Percentiles rank a stretch among this genome's conserved stretches.
Conservation (phyloP, 2,113 vertebrate genomes). For the Percina caprodes region DNA sequence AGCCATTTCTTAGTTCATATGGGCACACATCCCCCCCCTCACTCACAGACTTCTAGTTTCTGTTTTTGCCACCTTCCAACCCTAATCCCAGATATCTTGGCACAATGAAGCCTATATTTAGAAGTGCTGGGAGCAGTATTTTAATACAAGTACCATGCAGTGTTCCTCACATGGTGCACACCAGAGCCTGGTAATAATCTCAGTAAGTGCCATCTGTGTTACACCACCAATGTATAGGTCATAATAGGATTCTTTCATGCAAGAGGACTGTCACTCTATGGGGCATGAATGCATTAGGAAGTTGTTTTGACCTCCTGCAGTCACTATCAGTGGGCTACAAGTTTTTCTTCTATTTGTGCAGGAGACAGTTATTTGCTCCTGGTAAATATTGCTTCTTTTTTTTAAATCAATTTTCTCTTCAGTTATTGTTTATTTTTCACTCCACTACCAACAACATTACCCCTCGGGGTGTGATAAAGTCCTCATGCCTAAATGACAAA, state of each 20-base stretch:
- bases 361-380: neutral
- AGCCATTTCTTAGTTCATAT: neutral
- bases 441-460: no score
- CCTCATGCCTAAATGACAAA: neutral
- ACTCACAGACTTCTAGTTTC: conserved; percentile 22
- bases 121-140: conserved; percentile 41
- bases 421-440: neutral
- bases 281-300: conserved; percentile 51
- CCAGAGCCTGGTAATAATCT: conserved; percentile 45
- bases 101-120: conserved; percentile 43
- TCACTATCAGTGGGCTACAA: conserved; percentile 20
- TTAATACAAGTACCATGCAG: conserved; percentile 33
- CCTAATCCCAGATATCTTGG: conserved; percentile 29
- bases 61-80: conserved; percentile 38
- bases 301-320: conserved; percentile 32
- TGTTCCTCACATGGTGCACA: conserved; percentile 43
- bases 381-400: conserved; percentile 1
- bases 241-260: conserved; percentile 64
- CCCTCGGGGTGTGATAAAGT: no score
- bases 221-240: conserved; percentile 35
- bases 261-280: conserved; percentile 35
- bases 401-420: neutral
- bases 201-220: conserved; percentile 35
- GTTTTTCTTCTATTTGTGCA: neutral
- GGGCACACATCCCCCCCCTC: conserved; percentile 4